Base-by-base conservation (phyloP, 1,140 invertebrate genomes). In the Ostrea edulis region DNA sequence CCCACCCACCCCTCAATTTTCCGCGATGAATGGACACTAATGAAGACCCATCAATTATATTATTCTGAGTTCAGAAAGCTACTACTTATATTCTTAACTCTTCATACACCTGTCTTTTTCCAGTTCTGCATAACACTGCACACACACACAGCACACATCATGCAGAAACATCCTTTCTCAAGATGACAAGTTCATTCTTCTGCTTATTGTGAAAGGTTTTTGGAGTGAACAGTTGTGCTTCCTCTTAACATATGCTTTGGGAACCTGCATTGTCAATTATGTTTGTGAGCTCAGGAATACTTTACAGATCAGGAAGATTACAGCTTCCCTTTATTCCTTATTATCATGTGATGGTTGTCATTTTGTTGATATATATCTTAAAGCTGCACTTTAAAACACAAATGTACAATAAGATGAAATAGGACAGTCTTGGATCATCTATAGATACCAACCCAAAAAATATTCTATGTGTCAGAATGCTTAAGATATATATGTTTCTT, bases 181-280 rank as follows among this genome's bases (percentile, higher is more conserved):
- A 14, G 29, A 77, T 77, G 68, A 77, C 68, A 77, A 44, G 22
- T 11, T 3, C 12, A 77, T 25, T 35, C 68, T 77, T 77, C 68
- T 77, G 68, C 29, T 77, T 14, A 77, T 77, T 77, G 25, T 29
- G 68, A 77, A 77, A 77, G 29, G 68, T 77, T 77, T 29, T 29
- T 14, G 68, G 29, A 35, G 68, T 77, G 35, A 77, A 11, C 68
- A 77, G 68, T 77, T 77, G 68, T 77, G 68, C 14, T 77, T 9
- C 22, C 25, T 77, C 68, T 77, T n/a, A 25, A 77, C 68, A 77
- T 29, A 77, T 77, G 68, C 68, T 77, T 35, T 29, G 11, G 25
- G 25, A 77, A 77, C 68, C 68, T 77, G 68, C 68, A 14, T 77
- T 77, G 25, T 77, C 68, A 77, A 77, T 77, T 25, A 77, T 77